Evolutionary conservation across 1,140 invertebrate species (phyloP).

Genomic region (Drosophila simulans): DNA sequence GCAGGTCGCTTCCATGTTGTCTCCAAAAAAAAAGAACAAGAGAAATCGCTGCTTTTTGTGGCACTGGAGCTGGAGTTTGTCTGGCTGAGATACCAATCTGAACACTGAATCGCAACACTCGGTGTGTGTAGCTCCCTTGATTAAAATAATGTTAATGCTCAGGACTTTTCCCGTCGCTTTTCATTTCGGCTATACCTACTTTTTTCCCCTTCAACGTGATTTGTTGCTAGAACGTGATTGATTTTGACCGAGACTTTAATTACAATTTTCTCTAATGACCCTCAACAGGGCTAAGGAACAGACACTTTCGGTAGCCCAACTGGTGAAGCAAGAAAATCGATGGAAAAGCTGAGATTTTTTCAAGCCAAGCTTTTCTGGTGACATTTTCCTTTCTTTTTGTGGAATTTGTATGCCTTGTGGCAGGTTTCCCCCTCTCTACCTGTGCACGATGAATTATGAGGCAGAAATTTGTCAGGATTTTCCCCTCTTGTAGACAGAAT

Average conservation of each 20-base stretch:
- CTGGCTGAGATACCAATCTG: slow-evolving; percentile 52
- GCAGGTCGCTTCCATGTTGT: slow-evolving; percentile 53
- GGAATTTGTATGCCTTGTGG: slow-evolving; percentile 26
- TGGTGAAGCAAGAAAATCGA: slow-evolving; percentile 4
- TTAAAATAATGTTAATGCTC: slow-evolving; percentile 71
- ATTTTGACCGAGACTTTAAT: slow-evolving; percentile 61
- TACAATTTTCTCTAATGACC: slow-evolving; percentile 49
- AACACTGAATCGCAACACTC: slow-evolving; percentile 53
- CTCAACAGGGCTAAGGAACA: not conserved
- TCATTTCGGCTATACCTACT: not conserved
- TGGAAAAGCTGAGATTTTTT: not conserved
- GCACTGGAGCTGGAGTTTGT: not conserved
- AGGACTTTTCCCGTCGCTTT: slow-evolving; percentile 26
- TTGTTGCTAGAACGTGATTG: slow-evolving; percentile 66
- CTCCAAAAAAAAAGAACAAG: slow-evolving; percentile 27
- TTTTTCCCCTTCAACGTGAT: not conserved
- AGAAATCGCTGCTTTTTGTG: slow-evolving; percentile 29
- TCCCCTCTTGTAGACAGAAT: slow-evolving; percentile 7
- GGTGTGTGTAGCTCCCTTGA: slow-evolving; percentile 56
- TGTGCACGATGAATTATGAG: slow-evolving; percentile 66
- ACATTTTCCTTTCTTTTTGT: slow-evolving; percentile 9
- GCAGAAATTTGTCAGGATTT: slow-evolving; percentile 66
- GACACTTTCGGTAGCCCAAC: slow-evolving; percentile 8
- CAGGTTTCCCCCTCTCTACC: slow-evolving; percentile 31
- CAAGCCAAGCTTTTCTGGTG: slow-evolving; percentile 10